phyloP scores from a whole-genome alignment of 2,797 vertebrate genomes.

The Harpagifer antarcticus region DNA sequence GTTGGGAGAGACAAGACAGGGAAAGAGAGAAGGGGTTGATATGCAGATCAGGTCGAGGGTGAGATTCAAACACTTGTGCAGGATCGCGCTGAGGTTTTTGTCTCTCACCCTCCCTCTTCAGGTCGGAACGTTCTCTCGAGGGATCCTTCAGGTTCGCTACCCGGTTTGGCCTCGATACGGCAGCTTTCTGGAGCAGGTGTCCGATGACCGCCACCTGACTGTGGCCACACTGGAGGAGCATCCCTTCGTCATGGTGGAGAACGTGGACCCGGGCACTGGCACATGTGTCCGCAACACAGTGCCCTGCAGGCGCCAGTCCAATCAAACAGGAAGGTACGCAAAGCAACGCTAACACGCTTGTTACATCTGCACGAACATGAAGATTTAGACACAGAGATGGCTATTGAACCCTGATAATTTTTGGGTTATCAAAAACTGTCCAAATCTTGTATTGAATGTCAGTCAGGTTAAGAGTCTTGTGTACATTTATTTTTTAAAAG shows the following conservation, averaged over 20 bases:
- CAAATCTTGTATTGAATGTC: neutral
- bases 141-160: conserved; percentile 95
- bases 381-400: too few relatives aligned
- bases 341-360: conserved; percentile 1
- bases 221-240: conserved; percentile 97
- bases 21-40: conserved; percentile 23
- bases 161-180: conserved; percentile 97
- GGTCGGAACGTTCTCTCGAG: conserved; percentile 93
- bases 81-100: conserved; percentile 17
- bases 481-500: neutral
- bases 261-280: conserved; percentile 92
- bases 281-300: conserved; percentile 97
- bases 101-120: conserved; percentile 58
- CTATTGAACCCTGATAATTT: neutral
- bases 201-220: conserved; percentile 93
- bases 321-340: conserved; percentile 83
- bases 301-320: conserved; percentile 95
- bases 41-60: conserved; percentile 19
- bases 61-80: neutral
- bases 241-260: conserved; percentile 97
- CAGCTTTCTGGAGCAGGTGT: conserved; percentile 91
- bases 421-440: neutral
- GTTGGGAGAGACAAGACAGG: conserved; percentile 16
- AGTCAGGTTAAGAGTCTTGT: neutral
- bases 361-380: neutral